Evolutionary conservation across 2,797 vertebrate genomes (phyloP), one percentile per base, ranked within the genome.

Genomic region (Scarus forsteni): DNA sequence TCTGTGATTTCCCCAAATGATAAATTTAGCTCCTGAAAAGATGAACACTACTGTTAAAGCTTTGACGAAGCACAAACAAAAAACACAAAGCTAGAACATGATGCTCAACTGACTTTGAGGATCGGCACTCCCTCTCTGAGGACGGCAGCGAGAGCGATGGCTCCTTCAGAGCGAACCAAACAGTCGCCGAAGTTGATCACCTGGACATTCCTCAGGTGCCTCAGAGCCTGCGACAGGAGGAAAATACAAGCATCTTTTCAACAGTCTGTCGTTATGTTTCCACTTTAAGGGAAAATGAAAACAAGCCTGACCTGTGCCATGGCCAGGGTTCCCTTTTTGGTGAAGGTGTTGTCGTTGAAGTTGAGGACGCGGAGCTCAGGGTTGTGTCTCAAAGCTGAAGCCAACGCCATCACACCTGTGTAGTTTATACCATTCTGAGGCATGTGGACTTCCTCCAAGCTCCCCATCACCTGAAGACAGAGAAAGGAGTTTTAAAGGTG

Each of bases 321-420:
- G 72, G 97, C 96, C 53, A 97, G 75, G 0, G 96, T 96, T 14
- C 98, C 98, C 81, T 93, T 97, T 83, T 98, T 97, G 0, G 98
- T 98, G 90, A 99, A 99, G 58, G 97, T 99, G 92, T 99, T 99
- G 90, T 99, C 98, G 0, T 99, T 99, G 75, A 99, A 86, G 90
- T 99, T 99, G 83, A 99, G 93, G 71, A 97, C 92, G 1, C 93
- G 93, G 44, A 99, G 93, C 76, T 97, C 89, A 0, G 95, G 92
- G 90, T 97, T 99, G 72, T 95, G 91, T 65, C 94, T 92, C 70
- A 98, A 93, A 10, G 98, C 96, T 43, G 94, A 92, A 39, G 98
- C 98, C 44, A 99, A 85, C 0, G 97, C 96, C 0, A 92, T 95
- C 87, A 99, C 94, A 0, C 98, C 98, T 0, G 92, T 80, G 60